Conservation (phyloP, 1,140 invertebrate species). For the honey bee (Apis mellifera) region DNA sequence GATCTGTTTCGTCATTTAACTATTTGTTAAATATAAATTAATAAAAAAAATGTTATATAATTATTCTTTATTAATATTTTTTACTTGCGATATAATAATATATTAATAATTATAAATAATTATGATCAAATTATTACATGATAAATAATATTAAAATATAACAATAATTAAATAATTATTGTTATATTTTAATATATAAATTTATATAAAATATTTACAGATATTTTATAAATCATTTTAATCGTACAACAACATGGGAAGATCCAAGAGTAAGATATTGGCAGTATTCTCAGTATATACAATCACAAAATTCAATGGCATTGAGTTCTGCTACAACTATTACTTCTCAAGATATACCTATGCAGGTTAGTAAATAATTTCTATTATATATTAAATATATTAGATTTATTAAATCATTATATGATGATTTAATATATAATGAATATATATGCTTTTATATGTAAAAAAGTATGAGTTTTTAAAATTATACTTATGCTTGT, state of each 20-base stretch:
- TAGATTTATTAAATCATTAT: neutral
- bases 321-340: constrained; percentile 79
- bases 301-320: constrained; percentile 75
- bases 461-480: neutral
- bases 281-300: constrained; percentile 79
- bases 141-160: neutral
- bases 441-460: neutral
- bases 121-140: neutral
- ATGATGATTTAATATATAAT: neutral
- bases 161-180: neutral
- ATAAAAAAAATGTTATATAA: neutral
- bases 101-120: neutral
- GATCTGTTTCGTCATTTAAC: neutral
- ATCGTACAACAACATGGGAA: constrained; percentile 87
- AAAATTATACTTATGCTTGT: constrained; percentile 21
- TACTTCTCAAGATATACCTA: constrained; percentile 81
- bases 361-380: constrained; percentile 80
- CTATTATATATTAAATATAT: neutral
- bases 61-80: neutral
- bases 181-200: neutral
- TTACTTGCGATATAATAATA: neutral
- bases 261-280: constrained; percentile 84
- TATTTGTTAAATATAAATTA: neutral
- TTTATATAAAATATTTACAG: constrained; percentile 74
- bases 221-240: constrained; percentile 90